Evolutionary conservation across 37 sponge, comb jelly and placozoan genomes (phyloP).

Genomic region (Cladorhizidae sp.): DNA sequence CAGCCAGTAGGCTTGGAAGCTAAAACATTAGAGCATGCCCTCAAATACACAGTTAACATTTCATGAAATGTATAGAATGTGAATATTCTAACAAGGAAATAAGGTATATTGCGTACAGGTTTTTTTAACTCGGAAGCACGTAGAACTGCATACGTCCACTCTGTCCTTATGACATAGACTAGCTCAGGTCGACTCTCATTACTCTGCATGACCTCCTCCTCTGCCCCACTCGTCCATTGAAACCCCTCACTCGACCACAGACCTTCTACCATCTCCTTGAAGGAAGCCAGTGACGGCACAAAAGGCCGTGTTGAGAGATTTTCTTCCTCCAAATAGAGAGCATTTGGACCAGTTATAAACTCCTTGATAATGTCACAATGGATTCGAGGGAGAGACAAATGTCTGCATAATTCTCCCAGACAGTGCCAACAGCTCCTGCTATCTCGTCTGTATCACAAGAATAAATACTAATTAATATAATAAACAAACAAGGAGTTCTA

Average conservation of each 20-base stretch:
- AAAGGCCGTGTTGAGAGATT: not conserved
- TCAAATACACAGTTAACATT: too few relatives aligned
- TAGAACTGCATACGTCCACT: slow-evolving; percentile 16
- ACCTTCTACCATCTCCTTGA: not conserved
- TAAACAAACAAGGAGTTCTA: too few relatives aligned
- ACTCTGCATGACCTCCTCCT: not conserved
- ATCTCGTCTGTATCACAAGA: not conserved
- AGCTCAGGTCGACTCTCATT: not conserved
- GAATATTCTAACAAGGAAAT: too few relatives aligned
- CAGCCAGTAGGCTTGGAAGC: too few relatives aligned
- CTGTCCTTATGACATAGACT: slow-evolving; percentile 3
- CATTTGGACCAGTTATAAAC: not conserved
- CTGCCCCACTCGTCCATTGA: not conserved
- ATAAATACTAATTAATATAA: too few relatives aligned
- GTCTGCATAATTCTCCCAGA: not conserved
- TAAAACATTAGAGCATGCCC: too few relatives aligned
- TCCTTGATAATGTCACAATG: not conserved
- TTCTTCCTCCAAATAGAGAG: not conserved
- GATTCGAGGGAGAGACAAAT: not conserved
- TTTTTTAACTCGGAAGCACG: slow-evolving; percentile 7
- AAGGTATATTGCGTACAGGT: too few relatives aligned
- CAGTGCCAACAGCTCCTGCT: not conserved
- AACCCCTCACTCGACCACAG: not conserved
- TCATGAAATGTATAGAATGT: too few relatives aligned
- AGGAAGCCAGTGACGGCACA: not conserved